Base-by-base conservation (phyloP, 2,113 vertebrate species). In the Noctilio leporinus region DNA sequence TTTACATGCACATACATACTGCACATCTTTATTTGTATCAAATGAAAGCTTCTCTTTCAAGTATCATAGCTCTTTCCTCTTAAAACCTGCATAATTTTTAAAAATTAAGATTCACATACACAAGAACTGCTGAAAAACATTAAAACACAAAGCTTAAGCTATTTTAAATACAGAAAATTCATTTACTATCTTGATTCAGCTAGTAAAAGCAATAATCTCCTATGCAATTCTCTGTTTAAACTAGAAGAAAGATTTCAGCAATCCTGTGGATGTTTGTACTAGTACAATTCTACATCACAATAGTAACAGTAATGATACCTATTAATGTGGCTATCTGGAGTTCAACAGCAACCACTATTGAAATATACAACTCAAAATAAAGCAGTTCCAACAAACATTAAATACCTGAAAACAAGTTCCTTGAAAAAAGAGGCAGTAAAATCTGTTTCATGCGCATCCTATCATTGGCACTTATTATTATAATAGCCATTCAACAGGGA, bases 121-220 rank as follows among this genome's bases (percentile, higher is more conserved):
- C 0, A 59, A 35, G 14, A 82, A 91, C n/a, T 94, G 62, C 26
- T 73, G 11, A 55, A 5, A 69, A 86, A 78, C 83, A 69, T 26
- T 90, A 84, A 86, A 96, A 93, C 40, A 88, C 24, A 51, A 5
- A 87, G 17, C 30, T 65, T 94, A 85, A 57, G 35, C 28, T 93
- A 88, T 73, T 94, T 86, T 86, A 95, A 95, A 82, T 40, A 92
- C 4, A 81, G 45, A 77, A 12, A 93, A 84, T 62, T 89, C 33
- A 90, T 80, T 90, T 76, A 70, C 65, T 72, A 40, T n/a, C 38
- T 69, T 81, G 45, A 92, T 26, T 89, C 10, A 83, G 28, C 6
- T 72, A 94, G 92, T 86, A 92, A 94, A 96, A 90, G 49, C 24
- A 87, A 24, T 84, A 75, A 83, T 83, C 24, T 95, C 57, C 78